Evolutionary conservation across 2,888 invertebrate genomes (phyloP).

Genomic region (Tanypteryx hageni): DNA sequence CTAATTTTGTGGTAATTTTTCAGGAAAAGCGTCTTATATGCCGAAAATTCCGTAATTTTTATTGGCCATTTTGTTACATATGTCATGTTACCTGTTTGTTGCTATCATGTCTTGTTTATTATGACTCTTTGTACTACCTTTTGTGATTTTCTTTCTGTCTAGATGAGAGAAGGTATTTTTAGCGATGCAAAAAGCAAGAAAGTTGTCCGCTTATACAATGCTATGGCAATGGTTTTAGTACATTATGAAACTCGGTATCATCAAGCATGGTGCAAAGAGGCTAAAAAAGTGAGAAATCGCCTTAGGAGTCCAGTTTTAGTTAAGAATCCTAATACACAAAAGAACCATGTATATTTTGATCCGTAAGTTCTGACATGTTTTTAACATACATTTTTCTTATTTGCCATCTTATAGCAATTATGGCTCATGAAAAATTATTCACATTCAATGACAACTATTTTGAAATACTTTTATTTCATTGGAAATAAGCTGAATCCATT

Average conservation of each 20-base stretch:
- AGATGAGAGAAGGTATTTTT: slow-evolving; percentile 74
- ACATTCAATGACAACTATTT: too few species aligned
- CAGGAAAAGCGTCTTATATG: too few species aligned
- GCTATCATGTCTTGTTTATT: too few species aligned
- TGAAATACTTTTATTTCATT: too few species aligned
- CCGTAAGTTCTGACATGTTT: slow-evolving; percentile 72
- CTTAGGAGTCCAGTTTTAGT: slow-evolving; percentile 80
- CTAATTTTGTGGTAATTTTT: too few species aligned
- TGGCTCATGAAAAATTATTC: too few species aligned
- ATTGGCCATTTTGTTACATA: too few species aligned
- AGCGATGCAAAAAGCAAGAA: slow-evolving; percentile 83
- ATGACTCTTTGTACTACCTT: background rate
- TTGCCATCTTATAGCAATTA: background rate
- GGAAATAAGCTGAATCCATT: too few species aligned
- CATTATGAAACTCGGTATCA: slow-evolving; percentile 91
- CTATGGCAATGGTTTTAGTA: slow-evolving; percentile 86
- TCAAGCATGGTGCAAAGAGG: slow-evolving; percentile 87
- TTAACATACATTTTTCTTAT: background rate
- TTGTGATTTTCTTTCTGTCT: slow-evolving; percentile 57
- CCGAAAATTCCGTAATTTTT: too few species aligned
- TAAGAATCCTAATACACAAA: slow-evolving; percentile 81
- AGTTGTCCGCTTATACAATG: slow-evolving; percentile 87
- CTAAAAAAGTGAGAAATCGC: slow-evolving; percentile 80
- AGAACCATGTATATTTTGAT: slow-evolving; percentile 81
- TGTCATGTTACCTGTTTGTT: too few species aligned